These are phyloP conservation scores for Tipula unca DNA, from an alignment of 2,888 invertebrate species.

Conservation along the genomic window DNA sequence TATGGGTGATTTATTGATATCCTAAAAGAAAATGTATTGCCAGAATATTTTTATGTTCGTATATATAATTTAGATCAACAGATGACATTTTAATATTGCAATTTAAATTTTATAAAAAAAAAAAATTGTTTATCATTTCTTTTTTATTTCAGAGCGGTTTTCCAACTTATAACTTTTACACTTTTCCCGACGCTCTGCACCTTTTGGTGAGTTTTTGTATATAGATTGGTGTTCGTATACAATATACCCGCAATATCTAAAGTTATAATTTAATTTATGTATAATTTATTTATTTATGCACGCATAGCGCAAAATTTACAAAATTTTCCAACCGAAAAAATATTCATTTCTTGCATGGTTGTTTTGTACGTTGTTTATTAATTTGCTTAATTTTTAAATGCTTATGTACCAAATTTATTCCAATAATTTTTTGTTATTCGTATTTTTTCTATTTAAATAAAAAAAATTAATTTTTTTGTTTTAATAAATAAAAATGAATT, in stretches of 20 bases:
- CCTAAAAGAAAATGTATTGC: not conserved
- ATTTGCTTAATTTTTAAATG: not conserved
- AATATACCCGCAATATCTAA: not conserved
- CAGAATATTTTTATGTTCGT: not conserved
- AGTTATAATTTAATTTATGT: not conserved
- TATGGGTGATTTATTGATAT: not conserved
- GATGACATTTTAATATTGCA: not conserved
- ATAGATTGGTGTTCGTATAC: not conserved
- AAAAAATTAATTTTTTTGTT: not conserved
- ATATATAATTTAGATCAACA: not conserved
- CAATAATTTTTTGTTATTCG: not conserved
- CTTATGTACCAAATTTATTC: not conserved
- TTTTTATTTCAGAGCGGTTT: slow-evolving; percentile 27
- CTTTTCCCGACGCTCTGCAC: slow-evolving; percentile 27
- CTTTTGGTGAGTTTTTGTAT: slow-evolving; percentile 26
- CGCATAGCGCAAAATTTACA: not conserved
- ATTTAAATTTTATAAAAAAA: slow-evolving; percentile 14
- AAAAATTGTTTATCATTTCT: slow-evolving; percentile 24
- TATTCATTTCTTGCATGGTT: not conserved
- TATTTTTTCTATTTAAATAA: not conserved
- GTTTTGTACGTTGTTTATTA: not conserved
- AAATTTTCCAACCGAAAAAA: not conserved
- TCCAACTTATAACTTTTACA: slow-evolving; percentile 27
- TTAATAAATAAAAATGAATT: not conserved
- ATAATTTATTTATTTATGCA: not conserved